Evolutionary conservation across 2,797 vertebrate species (phyloP).

Genomic region (Coccyzus lansbergi): DNA sequence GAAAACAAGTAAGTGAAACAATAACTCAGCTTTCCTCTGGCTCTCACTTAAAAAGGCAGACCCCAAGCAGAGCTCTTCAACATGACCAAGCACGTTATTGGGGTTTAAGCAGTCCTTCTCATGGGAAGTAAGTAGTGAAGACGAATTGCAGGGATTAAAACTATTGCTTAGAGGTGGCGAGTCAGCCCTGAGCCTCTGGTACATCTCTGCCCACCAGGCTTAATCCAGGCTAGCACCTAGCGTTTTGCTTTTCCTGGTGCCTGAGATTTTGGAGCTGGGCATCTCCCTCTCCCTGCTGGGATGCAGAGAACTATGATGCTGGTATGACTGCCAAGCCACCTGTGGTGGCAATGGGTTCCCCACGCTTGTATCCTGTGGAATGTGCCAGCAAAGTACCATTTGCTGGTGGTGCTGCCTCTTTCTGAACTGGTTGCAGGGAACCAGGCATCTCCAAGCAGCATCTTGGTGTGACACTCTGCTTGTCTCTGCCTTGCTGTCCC

Average conservation of each 20-base stretch:
- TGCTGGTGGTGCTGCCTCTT: neutral
- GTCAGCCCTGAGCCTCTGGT: neutral
- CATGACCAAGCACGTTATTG: fast-evolving
- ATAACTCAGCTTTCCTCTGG: neutral
- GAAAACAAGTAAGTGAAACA: neutral
- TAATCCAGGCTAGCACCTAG: neutral
- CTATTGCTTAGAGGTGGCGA: fast-evolving
- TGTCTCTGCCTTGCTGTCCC: neutral
- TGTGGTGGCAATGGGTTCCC: neutral
- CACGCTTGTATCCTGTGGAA: neutral
- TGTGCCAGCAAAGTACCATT: neutral
- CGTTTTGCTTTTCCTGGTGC: neutral
- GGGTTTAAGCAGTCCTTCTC: neutral
- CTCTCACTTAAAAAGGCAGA: neutral
- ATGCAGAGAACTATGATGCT: fast-evolving
- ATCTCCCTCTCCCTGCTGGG: fast-evolving
- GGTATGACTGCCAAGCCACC: fast-evolving
- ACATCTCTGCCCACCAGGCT: fast-evolving
- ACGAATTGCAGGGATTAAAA: neutral
- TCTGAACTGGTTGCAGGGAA: neutral
- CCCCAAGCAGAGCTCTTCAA: neutral
- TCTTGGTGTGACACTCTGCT: neutral
- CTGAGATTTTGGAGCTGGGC: neutral
- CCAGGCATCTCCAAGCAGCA: fast-evolving
- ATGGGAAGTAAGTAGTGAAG: neutral